Base-by-base conservation (phyloP, 2,113 vertebrate species). In the Gobius niger region DNA sequence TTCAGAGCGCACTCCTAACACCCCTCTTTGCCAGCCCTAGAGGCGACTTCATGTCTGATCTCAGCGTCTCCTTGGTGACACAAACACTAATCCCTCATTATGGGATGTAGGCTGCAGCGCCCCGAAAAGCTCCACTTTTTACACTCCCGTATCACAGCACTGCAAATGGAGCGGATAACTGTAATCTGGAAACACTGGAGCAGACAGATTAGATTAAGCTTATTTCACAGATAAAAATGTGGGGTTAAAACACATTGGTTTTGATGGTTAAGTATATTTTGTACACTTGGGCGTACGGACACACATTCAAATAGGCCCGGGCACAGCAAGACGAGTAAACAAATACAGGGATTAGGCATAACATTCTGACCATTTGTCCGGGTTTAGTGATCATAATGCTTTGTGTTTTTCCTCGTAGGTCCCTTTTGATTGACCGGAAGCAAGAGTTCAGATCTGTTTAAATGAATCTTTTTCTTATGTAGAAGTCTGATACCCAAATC, bases 131-230 rank as follows among this genome's bases (percentile, higher is more conserved):
- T 69, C 68, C 54, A 3, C 70, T 82, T 70, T 80, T 81, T 88
- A 60, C 74, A 83, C 82, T 83, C 83, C 81, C 76, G 60, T 89
- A 89, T 91, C 87, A 85, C 81, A 75, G 76, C 69, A 78, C 71
- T 82, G 78, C 84, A 89, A 88, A 88, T 12, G 71, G 70, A 76
- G 82, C 73, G 89, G 86, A 90, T 90, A 90, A 90, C 82, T 77
- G 78, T 91, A 90, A 91, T 91, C 90, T 88, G 81, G 62, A 80
- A 89, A 90, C 84, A 89, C 82, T 85, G 87, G 72, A 84, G 86
- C 81, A 86, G 80, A 88, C 83, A 89, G 88, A 90, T 91, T 89
- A 90, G 82, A 88, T 87, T 87, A 90, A 87, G 70, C 66, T 88
- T 81, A 85, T 87, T 84, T 86, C 71, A 72, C 73, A 85, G 77